Percentiles rank a stretch among this genome's conserved stretches.
phyloP scores from a whole-genome alignment of 2,113 vertebrate species.

The Mirounga angustirostris region DNA sequence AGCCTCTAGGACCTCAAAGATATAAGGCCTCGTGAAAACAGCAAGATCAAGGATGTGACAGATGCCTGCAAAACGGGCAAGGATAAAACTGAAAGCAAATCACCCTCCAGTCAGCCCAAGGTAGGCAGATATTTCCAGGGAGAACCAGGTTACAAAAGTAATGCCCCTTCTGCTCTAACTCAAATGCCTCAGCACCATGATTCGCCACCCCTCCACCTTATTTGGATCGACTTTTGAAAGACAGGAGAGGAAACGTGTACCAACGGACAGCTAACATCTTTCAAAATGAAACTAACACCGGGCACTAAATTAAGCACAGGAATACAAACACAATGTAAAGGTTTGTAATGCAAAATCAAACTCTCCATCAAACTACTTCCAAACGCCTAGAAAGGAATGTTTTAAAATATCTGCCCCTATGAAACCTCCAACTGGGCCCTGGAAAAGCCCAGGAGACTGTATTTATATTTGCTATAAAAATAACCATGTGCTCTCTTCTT shows the following conservation, averaged over 20 bases:
- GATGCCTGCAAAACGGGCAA: background rate
- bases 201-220: too few relatives aligned
- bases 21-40: background rate
- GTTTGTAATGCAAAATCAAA: slow-evolving; percentile 28
- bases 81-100: background rate
- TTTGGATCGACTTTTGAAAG: background rate
- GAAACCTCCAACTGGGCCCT: background rate
- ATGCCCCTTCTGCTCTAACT: slow-evolving; percentile 24
- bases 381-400: background rate
- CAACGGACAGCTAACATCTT: background rate
- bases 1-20: background rate
- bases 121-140: background rate
- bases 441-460: background rate
- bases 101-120: background rate
- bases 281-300: slow-evolving; percentile 20
- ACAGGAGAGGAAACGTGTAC: background rate
- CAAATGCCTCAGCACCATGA: background rate
- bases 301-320: slow-evolving; percentile 8
- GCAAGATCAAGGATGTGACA: background rate
- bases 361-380: slow-evolving; percentile 40
- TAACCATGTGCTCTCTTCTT: background rate
- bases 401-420: slow-evolving; percentile 40
- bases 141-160: background rate
- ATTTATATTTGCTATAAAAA: slow-evolving; percentile 26
- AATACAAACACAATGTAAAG: background rate